Conservation (phyloP, 2,888 invertebrate genomes). For the Drosophila gaucha region DNA sequence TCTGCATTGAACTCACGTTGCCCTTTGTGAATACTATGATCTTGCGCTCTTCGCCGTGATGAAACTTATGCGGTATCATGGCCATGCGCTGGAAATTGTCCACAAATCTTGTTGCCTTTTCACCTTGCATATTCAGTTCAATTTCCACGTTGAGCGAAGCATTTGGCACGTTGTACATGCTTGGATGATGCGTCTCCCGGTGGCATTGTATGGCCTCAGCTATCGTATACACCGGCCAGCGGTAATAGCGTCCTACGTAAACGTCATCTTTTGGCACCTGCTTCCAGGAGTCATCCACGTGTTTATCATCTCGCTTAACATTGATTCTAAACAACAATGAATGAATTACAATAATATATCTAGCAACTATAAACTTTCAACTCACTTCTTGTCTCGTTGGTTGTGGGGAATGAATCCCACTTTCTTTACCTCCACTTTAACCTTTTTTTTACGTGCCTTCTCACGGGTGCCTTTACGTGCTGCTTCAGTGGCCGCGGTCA, state of each 20-base stretch:
- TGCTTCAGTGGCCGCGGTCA: constrained; percentile 88
- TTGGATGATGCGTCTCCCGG: constrained; percentile 92
- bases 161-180: constrained; percentile 91
- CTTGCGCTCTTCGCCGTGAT: constrained; percentile 88
- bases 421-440: constrained; percentile 91
- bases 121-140: constrained; percentile 91
- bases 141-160: constrained; percentile 89
- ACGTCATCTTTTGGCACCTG: constrained; percentile 88
- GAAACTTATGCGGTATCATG: constrained; percentile 89
- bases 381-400: constrained; percentile 87
- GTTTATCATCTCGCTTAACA: constrained; percentile 85
- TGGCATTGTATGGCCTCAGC: constrained; percentile 91
- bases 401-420: constrained; percentile 91
- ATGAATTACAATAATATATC: too few species aligned
- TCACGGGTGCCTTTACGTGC: constrained; percentile 94
- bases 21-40: constrained; percentile 91
- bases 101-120: constrained; percentile 87
- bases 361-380: not conserved
- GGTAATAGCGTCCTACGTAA: constrained; percentile 86
- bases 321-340: constrained; percentile 79
- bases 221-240: constrained; percentile 88
- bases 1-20: constrained; percentile 80
- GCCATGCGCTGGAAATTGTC: constrained; percentile 89
- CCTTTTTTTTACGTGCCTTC: constrained; percentile 90
- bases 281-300: constrained; percentile 87